phyloP scores from a whole-genome alignment of 2,113 vertebrate genomes.

The Syngnathoides biaculeatus region DNA sequence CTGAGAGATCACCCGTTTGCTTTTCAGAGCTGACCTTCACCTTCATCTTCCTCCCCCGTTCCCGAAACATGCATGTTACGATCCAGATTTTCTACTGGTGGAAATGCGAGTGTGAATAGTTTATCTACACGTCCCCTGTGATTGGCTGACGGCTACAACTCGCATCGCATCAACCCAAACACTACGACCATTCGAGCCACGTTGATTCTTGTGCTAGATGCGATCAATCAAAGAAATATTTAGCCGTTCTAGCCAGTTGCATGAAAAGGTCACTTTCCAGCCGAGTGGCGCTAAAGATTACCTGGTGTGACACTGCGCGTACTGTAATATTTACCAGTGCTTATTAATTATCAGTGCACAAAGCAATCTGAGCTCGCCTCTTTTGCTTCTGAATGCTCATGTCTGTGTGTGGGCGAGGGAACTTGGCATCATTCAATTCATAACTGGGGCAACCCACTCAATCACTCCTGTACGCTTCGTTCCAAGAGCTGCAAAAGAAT shows the following conservation, averaged over 20 bases:
- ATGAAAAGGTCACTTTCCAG: slow-evolving; percentile 34
- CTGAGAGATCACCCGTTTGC: no score
- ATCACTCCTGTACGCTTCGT: slow-evolving; percentile 5
- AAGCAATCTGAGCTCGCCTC: neutral
- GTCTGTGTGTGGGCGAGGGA: slow-evolving; percentile 7
- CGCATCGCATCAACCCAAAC: neutral
- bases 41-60: no score
- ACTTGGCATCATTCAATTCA: slow-evolving; percentile 11
- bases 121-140: no score
- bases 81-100: no score
- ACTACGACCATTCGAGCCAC: slow-evolving; percentile 1
- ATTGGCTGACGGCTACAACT: no score
- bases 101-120: no score
- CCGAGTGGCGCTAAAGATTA: slow-evolving; percentile 29
- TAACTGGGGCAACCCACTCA: slow-evolving; percentile 21
- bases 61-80: no score
- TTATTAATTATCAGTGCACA: slow-evolving; percentile 17
- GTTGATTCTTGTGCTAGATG: neutral
- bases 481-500: slow-evolving; percentile 7
- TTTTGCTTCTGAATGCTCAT: neutral
- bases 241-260: slow-evolving; percentile 45
- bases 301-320: slow-evolving; percentile 25
- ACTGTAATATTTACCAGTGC: slow-evolving; percentile 19
- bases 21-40: no score
- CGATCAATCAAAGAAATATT: neutral